Base-by-base conservation (phyloP, 2,888 invertebrate genomes). In the Brenthis daphne region DNA sequence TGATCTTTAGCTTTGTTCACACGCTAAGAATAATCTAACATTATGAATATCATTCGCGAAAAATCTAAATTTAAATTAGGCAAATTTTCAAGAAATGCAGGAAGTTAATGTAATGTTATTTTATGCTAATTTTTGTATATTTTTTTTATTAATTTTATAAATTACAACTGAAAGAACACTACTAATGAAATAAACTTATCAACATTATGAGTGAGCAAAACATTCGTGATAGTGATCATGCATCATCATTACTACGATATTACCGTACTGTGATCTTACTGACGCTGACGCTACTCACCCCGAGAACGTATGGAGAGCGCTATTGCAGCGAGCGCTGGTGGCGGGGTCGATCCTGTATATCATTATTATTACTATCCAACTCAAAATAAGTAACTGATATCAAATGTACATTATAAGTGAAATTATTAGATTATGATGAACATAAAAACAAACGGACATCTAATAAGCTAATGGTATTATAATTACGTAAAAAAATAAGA, bases 221-320 rank as follows among this genome's bases (percentile, higher is more conserved):
- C 37, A 43, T 43, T 43, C 20, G 60, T 64, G 64, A 55, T 56
- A 20, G 64, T 70, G 67, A 60, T 66, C 69, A 69, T 66, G 69
- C 68, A 64, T 16, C 12, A 16, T 20, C 20, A 20, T 53, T 37
- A 16, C 24, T 48, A 57, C n/a, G n/a, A 16, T 13, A 8, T n/a
- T 16, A 16, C n/a, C 54, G 14, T 55, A 61, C 55, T 43, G 50
- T 57, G 43, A 50, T 37, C 24, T 47, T n/a, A 16, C 16, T 33
- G 16, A 37, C 51, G n/a, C 16, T 33, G 16, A 37, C 51, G n/a
- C 33, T 20, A 58, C 69, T 91, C 85, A 92, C 91, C 89, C 76
- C 89, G 83, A 71, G 91, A 92, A 77, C 85, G 84, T 80, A 92
- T 90, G 66, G 91, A 87, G 72, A 92, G 87, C 73, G 90, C 89